Evolutionary conservation across 1,140 invertebrate species (phyloP), one percentile per base, ranked within the genome.

Genomic region (Macrotrachela quadricornifera): DNA sequence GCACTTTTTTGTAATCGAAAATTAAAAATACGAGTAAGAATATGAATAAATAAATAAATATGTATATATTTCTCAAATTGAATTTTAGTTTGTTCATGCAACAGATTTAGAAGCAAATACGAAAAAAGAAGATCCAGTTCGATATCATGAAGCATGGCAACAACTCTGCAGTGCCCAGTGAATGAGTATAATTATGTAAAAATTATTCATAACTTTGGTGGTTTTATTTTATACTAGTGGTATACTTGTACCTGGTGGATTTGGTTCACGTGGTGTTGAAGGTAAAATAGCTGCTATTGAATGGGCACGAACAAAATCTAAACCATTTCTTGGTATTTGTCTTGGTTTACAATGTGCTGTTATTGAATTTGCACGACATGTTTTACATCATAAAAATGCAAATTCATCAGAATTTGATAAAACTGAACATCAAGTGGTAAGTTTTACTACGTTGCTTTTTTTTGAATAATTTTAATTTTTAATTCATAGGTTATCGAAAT

Each of bases 331-430:
- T 10, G 92, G 90, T 13, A 85, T 99, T 58, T 99, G 94, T 67
- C 72, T 99, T 10, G 94, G 94, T 0, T 73, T 97, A 40, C 94
- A 99, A 75, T 85, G 84, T 46, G 85, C 88, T 47, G 87, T 94
- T 1, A 85, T 99, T 59, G 94, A 99, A 73, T 96, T 83, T 67
- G 79, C 85, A n/a, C 70, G 79, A 50, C 91, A 92, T 71, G 81
- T 83, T 6, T 65, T 94, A 0, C 72, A 75, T 4, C 61, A 59
- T 16, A 70, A 77, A 55, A 79, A 79, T 62, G 90, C 90, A 0
- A 81, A 91, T 63, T 83, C 80, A 13, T 83, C 81, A 1, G 92
- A 97, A 74, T 79, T 87, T 30, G 74, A 83, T 60, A 74, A 77
- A 0, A 79, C 21, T 30, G 21, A 70, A 18, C 64, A 83, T 55